These are phyloP conservation scores for Synodontis membranacea DNA, from an alignment of 2,113 vertebrate genomes.

Conservation along the genomic window DNA sequence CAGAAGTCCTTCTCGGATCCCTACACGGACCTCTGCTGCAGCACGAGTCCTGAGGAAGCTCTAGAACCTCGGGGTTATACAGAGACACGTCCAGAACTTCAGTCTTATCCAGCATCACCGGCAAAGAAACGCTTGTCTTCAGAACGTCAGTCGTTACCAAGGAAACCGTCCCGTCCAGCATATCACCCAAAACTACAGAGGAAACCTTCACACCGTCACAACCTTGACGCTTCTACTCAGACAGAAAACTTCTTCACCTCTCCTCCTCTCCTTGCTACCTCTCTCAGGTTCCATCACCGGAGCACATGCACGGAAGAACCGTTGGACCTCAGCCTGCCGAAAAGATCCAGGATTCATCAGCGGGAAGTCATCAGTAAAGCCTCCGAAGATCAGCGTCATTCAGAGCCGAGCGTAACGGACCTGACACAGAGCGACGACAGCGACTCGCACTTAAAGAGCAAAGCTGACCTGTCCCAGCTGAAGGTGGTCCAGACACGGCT, in stretches of 20 bases:
- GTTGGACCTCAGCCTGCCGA: slow-evolving; percentile 69
- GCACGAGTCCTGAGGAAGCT: slow-evolving; percentile 45
- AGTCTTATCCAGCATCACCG: background rate
- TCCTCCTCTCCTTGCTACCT: slow-evolving; percentile 51
- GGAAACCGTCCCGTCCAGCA: background rate
- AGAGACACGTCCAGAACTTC: background rate
- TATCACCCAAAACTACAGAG: background rate
- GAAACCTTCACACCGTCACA: background rate
- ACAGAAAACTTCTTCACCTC: slow-evolving; percentile 74
- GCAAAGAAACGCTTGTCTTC: background rate
- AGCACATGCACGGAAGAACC: slow-evolving; percentile 41
- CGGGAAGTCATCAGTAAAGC: background rate
- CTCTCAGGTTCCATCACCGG: slow-evolving; percentile 57
- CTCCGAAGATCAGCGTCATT: background rate
- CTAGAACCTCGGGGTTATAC: background rate
- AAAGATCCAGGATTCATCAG: slow-evolving; percentile 51
- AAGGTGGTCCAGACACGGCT: slow-evolving; percentile 71
- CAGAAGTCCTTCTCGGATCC: slow-evolving; percentile 69
- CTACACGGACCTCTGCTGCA: slow-evolving; percentile 53
- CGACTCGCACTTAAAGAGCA: slow-evolving; percentile 50
- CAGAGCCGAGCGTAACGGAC: slow-evolving; percentile 54
- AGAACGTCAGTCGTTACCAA: background rate
- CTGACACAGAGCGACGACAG: slow-evolving; percentile 64
- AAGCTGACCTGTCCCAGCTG: slow-evolving; percentile 61
- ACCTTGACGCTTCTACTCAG: slow-evolving; percentile 65